Base-by-base conservation (phyloP, 2,797 vertebrate species). In the Sebastiscus tertius region DNA sequence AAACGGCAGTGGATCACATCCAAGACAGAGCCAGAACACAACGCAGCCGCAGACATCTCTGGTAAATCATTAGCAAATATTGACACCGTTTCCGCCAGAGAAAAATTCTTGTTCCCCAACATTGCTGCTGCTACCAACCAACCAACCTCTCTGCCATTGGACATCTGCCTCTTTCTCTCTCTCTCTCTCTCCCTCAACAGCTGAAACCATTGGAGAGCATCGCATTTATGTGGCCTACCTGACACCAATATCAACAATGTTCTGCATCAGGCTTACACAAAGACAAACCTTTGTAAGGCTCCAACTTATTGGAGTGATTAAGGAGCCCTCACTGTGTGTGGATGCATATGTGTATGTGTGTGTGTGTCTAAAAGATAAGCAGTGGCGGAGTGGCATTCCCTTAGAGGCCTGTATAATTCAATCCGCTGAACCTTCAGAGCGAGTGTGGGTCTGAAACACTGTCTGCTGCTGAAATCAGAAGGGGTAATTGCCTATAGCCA, bases 401-500 rank as follows among this genome's bases (percentile, higher is more conserved):
- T 72, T 3, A 22, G 56, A 72, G 72, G 81, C 42, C 58, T 54
- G 64, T 74, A 66, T 75, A 77, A 84, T 84, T 82, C 65, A 86
- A 77, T 82, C 78, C 5, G 9, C 78, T 62, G 49, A 75, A 66
- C 46, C 63, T 73, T 82, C 59, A 66, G 63, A 72, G 66, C 42
- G 71, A 22, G 75, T 36, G 61, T 70, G 29, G 59, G 60, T 79
- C 79, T 80, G 74, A 75, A 85, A 80, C 64, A 68, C 42, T 67
- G 74, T 67, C 77, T 88, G 64, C 64, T 64, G 61, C 77, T 65
- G 74, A 71, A 79, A 79, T 79, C 72, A 63, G 69, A 67, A 36
- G 34, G 77, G 75, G 81, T 84, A 84, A 88, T 83, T 83, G 75
- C 78, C 49, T 77, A 26, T 64, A 67, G 73, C 62, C 72, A 49